Evolutionary conservation across 1,140 invertebrate species (phyloP), one percentile per base, ranked within the genome.

Genomic region (Ylistrum balloti): DNA sequence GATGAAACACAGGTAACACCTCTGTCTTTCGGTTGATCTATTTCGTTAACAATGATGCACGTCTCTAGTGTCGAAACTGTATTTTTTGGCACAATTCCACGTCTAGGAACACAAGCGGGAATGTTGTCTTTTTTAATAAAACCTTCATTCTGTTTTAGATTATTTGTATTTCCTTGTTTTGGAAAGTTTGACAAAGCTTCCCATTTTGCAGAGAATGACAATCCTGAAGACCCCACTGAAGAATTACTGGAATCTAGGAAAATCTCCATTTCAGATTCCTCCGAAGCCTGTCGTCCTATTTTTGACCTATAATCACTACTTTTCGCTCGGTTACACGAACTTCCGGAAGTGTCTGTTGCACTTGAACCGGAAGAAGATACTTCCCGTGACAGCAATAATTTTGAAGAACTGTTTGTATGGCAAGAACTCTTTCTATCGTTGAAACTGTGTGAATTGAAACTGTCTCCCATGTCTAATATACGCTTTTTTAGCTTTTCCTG

Each of bases 261-360:
- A 74, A 74, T n/a, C 1, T 74, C 56, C 56, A 74, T 74, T 11
- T 74, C 56, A 7, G 56, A 74, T 28, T 74, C n/a, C n/a, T 74
- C 56, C 9, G 56, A 74, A 74, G 56, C 7, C n/a, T 74, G 56
- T 74, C 56, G 22, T 28, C 56, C 56, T 0, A 74, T 74, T n/a
- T 11, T 74, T n/a, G 56, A 74, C n/a, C n/a, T 74, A n/a, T 74
- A 5, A 74, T 74, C 22, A 74, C 56, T 74, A 28, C 1, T 28
- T 74, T 74, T 74, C n/a, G n/a, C 56, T 28, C 56, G 56, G 56
- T 28, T 74, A 74, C 56, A 28, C 7, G 22, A n/a, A 28, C 7
- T n/a, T 74, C 22, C 56, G 9, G 56, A 74, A 74, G 56, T 74
- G 56, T 74, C 56, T 28, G 56, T 74, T 74, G 56, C n/a, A n/a